Conservation (phyloP, 2,888 invertebrate genomes). For the Drosophila birchii region DNA sequence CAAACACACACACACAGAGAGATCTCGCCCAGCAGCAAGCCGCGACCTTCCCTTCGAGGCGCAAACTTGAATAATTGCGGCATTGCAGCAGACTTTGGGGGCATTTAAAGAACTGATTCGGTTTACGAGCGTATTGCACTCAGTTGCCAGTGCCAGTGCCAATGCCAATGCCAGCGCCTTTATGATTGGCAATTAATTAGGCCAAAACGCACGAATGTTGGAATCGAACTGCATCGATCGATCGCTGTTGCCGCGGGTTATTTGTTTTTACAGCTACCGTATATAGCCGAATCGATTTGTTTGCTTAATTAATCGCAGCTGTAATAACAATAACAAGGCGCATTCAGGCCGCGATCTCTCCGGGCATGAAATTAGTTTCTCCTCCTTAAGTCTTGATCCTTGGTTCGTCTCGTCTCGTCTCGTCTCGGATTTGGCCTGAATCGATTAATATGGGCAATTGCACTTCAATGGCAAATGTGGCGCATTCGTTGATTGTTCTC, state of each 20-base stretch:
- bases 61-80: constrained; percentile 78
- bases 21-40: constrained; percentile 61
- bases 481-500: constrained; percentile 60
- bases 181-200: constrained; percentile 81
- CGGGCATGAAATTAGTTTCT: constrained; percentile 62
- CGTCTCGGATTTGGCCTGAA: constrained; percentile 54
- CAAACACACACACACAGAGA: constrained; percentile 65
- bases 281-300: constrained; percentile 70
- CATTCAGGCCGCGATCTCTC: constrained; percentile 45
- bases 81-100: constrained; percentile 50
- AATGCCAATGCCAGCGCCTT: constrained; percentile 51
- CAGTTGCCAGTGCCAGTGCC: constrained; percentile 8
- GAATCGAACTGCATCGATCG: constrained; percentile 36
- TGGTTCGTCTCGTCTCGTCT: background rate
- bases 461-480: constrained; percentile 71
- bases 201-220: constrained; percentile 64
- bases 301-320: constrained; percentile 80
- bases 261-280: constrained; percentile 79
- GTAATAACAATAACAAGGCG: constrained; percentile 66
- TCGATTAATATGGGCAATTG: constrained; percentile 77
- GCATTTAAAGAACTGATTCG: constrained; percentile 76
- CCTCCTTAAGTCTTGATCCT: constrained; percentile 17
- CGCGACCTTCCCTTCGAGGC: constrained; percentile 61
- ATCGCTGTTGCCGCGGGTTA: constrained; percentile 60
- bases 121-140: constrained; percentile 76